Evolutionary conservation across 2,888 invertebrate species (phyloP).

Genomic region (Drosophila suboccidentalis): DNA sequence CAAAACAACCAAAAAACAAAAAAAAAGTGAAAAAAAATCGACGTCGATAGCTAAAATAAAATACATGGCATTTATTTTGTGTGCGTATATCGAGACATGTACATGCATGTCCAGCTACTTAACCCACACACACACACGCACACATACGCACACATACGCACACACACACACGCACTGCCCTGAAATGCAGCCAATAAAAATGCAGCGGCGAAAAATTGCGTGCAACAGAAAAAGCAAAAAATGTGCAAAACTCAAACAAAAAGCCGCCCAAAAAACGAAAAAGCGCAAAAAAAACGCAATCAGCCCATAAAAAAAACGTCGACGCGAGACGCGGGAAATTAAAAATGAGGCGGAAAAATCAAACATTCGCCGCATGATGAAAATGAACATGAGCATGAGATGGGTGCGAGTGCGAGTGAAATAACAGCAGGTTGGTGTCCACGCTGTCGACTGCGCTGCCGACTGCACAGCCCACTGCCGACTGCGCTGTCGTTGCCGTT

Average conservation of each 20-base stretch:
- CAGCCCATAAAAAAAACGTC: conserved; percentile 13
- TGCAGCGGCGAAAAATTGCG: conserved; percentile 84
- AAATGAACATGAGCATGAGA: conserved; percentile 25
- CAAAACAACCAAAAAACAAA: conserved; percentile 27
- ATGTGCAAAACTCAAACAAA: conserved; percentile 57
- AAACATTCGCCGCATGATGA: conserved; percentile 50
- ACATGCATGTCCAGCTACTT: conserved; percentile 74
- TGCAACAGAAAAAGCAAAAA: conserved; percentile 72
- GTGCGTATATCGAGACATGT: conserved; percentile 27
- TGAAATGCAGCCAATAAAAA: conserved; percentile 85
- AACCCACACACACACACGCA: conserved; percentile 53
- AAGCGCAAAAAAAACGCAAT: conserved; percentile 54
- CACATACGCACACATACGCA: conserved; percentile 31
- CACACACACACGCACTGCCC: conserved; percentile 34
- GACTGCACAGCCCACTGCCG: conserved; percentile 39
- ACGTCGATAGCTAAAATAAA: conserved; percentile 75
- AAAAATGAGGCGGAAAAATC: conserved; percentile 60
- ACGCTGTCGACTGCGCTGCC: conserved; percentile 33
- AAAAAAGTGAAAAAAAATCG: conserved; percentile 24
- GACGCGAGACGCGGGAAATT: conserved; percentile 25
- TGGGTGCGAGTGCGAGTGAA: conserved; percentile 82
- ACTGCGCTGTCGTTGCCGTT: conserved; percentile 10
- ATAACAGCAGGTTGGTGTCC: conserved; percentile 78
- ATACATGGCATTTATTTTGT: conserved; percentile 62
- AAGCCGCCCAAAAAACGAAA: conserved; percentile 59